Evolutionary conservation across 2,113 vertebrate genomes (phyloP), one percentile per base, ranked within the genome.

Genomic region (Pholis gunnellus): DNA sequence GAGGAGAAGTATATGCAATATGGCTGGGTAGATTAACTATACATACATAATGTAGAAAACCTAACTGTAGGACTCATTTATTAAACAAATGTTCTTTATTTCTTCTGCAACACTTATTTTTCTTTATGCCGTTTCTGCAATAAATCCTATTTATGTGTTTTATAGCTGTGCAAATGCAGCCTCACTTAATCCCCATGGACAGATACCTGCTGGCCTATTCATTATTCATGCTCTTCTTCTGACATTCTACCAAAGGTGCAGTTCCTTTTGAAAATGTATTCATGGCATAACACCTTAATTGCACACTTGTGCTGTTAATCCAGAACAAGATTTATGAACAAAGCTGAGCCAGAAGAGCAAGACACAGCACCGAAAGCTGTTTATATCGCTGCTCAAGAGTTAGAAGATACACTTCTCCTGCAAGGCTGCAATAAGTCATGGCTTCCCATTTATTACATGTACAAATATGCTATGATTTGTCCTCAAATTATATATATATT

Each of bases 301-400:
- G 67, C 38, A 79, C 71, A 59, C 46, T 75, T 70, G 70, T 69
- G 66, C 46, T 77, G 71, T 76, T 84, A 64, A 74, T 54, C 40
- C 78, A 86, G 25, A 78, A 69, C 29, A 61, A 76, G 46, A 88
- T 83, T 81, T 78, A 76, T 86, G 83, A 79, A 65, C 65, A 66
- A 54, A 57, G 42, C 29, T 22, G 27, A 27, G 17, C 27, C 31
- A 69, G 34, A 71, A 50, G 40, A 40, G 40, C 38, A 48, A 78
- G 42, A 75, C 11, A 27, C 50, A 64, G 29, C 40, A 79, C 61
- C 68, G 42, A 67, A 65, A 27, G 48, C 40, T 82, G 38, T 70
- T 81, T 65, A 13, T 36, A 27, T 73, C 70, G 63, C 22, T 64
- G 38, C 42, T 8, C 29, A 38, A 59, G 40, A 38, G 14, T 25